Base-by-base conservation (phyloP, 2,797 vertebrate genomes). In the Tapirus indicus region DNA sequence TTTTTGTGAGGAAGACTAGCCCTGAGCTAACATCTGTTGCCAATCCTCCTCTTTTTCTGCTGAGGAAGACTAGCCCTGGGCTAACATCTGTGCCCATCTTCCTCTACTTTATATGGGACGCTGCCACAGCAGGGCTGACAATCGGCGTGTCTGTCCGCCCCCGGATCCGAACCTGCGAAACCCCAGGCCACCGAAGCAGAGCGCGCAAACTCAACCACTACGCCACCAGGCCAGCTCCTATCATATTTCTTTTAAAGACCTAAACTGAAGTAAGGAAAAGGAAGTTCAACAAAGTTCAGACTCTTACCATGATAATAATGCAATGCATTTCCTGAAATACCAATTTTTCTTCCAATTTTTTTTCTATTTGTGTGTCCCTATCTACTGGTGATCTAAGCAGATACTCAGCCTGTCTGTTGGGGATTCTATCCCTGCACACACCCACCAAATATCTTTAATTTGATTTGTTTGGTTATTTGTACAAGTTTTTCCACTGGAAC, bases 211-310 rank as follows among this genome's bases (percentile, higher is more conserved):
- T 38, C 38, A 38, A 38, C 38, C 38, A 38, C 38, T 38, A 38
- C 38, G 38, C 38, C 38, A 38, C 38, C 38, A 4, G 38, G 38
- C 38, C 38, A 38, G 38, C 2, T 38, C 38, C 38, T 10, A 41
- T 20, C 60, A 21, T 64, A 7, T 56, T 38, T 60, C 13, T 91
- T 79, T 27, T 5, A 44, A 78, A 88, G 41, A 49, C 71, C 27
- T 90, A 71, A 93, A 89, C 18, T n/a, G 13, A 95, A 77, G 54
- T 54, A 77, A 91, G 49, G 7, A 92, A 86, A 91, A 86, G 6
- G 16, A 93, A 86, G 94, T 71, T 93, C 86, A 94, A 35, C 14
- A n/a, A 77, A 84, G 10, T 56, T 92, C 66, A 54, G 66, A 82
- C 62, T 77, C 47, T 78, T 94, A 41, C 49, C n/a, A 25, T 58